These are phyloP conservation scores for Acanthosoma haemorrhoidale DNA, from an alignment of 2,888 invertebrate species.

Conservation along the genomic window DNA sequence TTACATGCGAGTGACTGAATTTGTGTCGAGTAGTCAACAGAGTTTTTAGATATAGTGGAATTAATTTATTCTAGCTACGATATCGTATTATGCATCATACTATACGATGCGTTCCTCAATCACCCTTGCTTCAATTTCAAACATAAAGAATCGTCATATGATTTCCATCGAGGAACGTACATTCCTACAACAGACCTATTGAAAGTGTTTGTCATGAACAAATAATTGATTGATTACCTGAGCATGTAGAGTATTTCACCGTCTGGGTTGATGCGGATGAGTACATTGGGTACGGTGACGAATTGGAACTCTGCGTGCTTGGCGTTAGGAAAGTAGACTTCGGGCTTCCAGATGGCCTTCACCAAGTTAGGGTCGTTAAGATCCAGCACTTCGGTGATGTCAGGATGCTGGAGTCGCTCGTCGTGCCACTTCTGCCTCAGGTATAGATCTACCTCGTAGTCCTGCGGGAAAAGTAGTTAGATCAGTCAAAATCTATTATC, in stretches of 20 bases:
- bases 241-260: constrained; percentile 51
- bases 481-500: no score
- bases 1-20: no score
- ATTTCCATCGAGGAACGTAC: no score
- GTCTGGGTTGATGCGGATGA: constrained; percentile 49
- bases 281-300: constrained; percentile 51
- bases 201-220: no score
- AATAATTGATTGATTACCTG: no score
- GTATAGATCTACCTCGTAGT: constrained; percentile 51
- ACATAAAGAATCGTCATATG: not conserved
- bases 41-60: no score
- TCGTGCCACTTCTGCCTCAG: constrained; percentile 51
- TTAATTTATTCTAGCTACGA: no score
- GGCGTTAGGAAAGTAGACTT: constrained; percentile 50
- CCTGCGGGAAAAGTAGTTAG: constrained; percentile 43
- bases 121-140: not conserved
- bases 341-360: constrained; percentile 50
- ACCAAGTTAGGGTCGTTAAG: constrained; percentile 50
- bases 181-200: no score
- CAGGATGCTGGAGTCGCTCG: constrained; percentile 47
- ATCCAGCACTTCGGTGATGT: constrained; percentile 48
- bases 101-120: no score
- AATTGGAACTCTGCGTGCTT: constrained; percentile 51
- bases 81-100: no score
- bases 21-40: no score